Evolutionary conservation across 2,797 vertebrate genomes (phyloP), one percentile per base, ranked within the genome.

Genomic region (Furcifer pardalis): DNA sequence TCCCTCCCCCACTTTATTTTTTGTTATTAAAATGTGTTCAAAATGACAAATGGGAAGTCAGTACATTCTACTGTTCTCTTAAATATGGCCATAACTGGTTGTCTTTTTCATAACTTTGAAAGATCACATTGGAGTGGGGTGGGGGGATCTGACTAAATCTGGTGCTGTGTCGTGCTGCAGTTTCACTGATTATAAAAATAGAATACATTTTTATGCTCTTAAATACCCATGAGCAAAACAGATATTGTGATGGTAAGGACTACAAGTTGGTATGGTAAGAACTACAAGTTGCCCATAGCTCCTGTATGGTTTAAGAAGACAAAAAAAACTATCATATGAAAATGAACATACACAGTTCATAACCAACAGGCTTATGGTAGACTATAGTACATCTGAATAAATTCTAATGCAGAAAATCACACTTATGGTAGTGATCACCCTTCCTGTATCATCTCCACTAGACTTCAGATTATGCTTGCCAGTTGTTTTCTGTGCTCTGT

Each of bases 401-500:
- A 40, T 32, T 65, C 8, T 40, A 1, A 37, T 69, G 79, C 87
- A 35, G 3, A 2, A 84, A 79, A 85, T 42, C 52, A 46, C 10
- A 19, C 27, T 81, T n/a, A 1, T 0, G 68, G 37, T 59, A 81
- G 69, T 25, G 40, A 72, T 23, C 27, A 23, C 73, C 69, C 25
- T 56, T 79, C 59, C n/a, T 4, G 9, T 40, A 69, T 42, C 52
- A 49, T 86, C 77, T 83, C 83, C 10, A 25, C 37, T 1, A 7
- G 79, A 86, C 7, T 30, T 84, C 63, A 0, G 87, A 62, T 30
- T 80, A 52, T 77, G 0, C 72, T 74, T 68, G 46, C 30, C 60
- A 75, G 32, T 63, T 21, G n/a, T 63, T 49, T 83, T 30, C 25
- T 82, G 81, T 86, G 81, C 60, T 83, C 68, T 35, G 25, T 77